Conservation (phyloP, 2,113 vertebrate genomes). For the Gallinago media region DNA sequence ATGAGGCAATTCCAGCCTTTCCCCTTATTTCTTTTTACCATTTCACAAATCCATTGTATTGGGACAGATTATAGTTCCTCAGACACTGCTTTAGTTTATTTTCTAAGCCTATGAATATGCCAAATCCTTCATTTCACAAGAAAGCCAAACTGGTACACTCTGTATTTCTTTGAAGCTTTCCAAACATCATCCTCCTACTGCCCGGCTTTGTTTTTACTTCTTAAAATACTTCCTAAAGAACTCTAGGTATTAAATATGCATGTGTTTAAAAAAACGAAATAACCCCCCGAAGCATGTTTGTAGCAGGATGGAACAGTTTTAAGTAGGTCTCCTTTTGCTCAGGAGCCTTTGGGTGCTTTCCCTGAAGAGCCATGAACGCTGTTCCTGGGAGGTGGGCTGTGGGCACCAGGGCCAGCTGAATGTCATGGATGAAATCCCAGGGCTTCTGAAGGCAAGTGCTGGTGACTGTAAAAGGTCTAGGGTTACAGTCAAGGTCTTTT, state of each 20-base stretch:
- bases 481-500: background rate
- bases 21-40: background rate
- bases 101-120: background rate
- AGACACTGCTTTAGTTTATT: background rate
- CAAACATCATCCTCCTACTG: background rate
- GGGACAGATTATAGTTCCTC: background rate
- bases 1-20: background rate
- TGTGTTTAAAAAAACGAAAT: background rate
- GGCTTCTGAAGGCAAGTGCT: background rate
- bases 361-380: background rate
- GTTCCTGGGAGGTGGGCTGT: background rate
- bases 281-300: too few relatives aligned
- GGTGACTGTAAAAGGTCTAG: background rate
- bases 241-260: background rate
- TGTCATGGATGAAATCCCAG: background rate
- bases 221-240: background rate
- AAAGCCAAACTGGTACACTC: background rate
- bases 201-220: background rate
- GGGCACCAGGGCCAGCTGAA: background rate
- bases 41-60: background rate
- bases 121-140: background rate
- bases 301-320: background rate
- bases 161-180: background rate
- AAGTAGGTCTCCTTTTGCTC: background rate
- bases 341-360: fast-evolving